A percentile compares a stretch with the other conserved stretches of the same genome.
Evolutionary conservation across 2,888 invertebrate species (phyloP).

Genomic region (Chrysolina oricalcia): DNA sequence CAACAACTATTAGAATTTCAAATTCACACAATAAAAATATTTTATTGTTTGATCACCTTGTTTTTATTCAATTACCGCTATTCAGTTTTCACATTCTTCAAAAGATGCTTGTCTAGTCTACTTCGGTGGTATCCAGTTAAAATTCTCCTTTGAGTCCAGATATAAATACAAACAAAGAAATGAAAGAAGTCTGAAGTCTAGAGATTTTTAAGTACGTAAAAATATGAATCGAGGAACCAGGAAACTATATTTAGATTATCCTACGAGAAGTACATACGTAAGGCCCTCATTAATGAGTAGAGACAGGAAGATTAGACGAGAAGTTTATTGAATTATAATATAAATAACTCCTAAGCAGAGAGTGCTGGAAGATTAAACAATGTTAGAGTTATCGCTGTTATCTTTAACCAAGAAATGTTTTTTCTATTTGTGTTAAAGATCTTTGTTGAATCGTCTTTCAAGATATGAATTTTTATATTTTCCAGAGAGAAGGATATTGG

Average conservation of each 20-base stretch:
- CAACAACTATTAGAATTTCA: too few species aligned
- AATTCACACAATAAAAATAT: too few species aligned
- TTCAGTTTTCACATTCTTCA: not conserved
- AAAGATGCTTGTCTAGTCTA: not conserved
- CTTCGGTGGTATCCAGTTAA: constrained; percentile 13
- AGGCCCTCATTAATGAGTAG: not conserved
- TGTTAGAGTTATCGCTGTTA: too few species aligned
- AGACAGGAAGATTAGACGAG: not conserved
- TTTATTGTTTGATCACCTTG: not conserved
- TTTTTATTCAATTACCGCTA: not conserved
- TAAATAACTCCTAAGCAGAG: not conserved
- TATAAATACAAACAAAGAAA: constrained; percentile 32
- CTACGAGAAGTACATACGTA: not conserved
- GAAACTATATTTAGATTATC: constrained; percentile 5
- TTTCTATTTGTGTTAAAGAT: not conserved
- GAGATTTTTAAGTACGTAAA: constrained; percentile 5
- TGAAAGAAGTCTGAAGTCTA: constrained; percentile 25
- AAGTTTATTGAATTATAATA: not conserved
- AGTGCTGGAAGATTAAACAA: not conserved
- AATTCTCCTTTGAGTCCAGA: constrained; percentile 7
- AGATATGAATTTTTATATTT: constrained; percentile 45
- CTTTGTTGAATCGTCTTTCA: not conserved
- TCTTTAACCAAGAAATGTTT: not conserved
- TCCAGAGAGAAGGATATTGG: constrained; percentile 67
- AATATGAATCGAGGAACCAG: constrained; percentile 6